Percentiles rank a stretch among this genome's conserved stretches.
Conservation (phyloP, 1,140 invertebrate species). For the Dendrolimus kikuchii region DNA sequence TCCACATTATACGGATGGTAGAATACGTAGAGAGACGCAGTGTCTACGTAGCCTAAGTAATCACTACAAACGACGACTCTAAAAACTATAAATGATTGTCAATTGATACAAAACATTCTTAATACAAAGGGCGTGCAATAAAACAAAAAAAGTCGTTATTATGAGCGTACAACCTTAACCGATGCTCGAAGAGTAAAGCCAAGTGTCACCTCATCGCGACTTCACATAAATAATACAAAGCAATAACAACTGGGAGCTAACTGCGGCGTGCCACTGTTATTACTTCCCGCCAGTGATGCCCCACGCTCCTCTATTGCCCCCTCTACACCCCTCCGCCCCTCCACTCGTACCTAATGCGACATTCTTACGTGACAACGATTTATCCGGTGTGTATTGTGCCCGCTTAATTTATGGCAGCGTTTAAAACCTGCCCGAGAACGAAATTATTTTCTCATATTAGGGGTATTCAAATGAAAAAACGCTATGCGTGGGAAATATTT, state of each 20-base stretch:
- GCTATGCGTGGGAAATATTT: too few relatives aligned
- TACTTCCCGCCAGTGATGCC: constrained; percentile 29
- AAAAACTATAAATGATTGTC: too few relatives aligned
- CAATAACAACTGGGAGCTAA: constrained; percentile 48
- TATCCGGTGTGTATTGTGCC: constrained; percentile 59
- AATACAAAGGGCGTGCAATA: too few relatives aligned
- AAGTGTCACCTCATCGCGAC: constrained; percentile 33
- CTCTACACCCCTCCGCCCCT: constrained; percentile 8
- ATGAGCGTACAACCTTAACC: neutral
- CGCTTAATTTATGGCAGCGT: constrained; percentile 45
- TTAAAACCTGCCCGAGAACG: constrained; percentile 37
- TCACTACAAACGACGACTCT: too few relatives aligned
- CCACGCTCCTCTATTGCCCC: constrained; percentile 8
- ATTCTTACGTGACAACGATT: constrained; percentile 67
- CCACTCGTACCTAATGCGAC: constrained; percentile 41
- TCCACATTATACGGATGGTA: too few relatives aligned
- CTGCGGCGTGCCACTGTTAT: constrained; percentile 53
- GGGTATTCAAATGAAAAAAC: neutral
- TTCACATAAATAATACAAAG: constrained; percentile 59
- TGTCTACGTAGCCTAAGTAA: too few relatives aligned
- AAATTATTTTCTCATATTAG: constrained; percentile 31
- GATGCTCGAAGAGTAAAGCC: constrained; percentile 8
- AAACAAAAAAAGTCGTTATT: neutral
- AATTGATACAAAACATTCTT: too few relatives aligned
- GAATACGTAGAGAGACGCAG: too few relatives aligned